Evolutionary conservation across 2,888 invertebrate species (phyloP), one percentile per base, ranked within the genome.

Genomic region (Meteorus colon): DNA sequence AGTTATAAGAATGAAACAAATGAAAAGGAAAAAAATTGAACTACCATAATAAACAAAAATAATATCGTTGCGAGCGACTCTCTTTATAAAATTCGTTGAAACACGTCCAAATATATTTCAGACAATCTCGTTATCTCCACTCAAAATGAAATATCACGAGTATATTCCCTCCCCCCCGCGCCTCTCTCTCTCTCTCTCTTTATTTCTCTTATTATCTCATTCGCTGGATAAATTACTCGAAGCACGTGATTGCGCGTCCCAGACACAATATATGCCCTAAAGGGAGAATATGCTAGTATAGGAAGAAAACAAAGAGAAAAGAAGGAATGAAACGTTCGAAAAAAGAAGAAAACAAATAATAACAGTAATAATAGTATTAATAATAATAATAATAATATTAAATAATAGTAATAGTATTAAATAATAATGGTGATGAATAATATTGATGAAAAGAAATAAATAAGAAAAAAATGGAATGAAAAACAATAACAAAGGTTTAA

Each of bases 401-500:
- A 1, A 24, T 24, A 24, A 24, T 24, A 24, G 24, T 24, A 24
- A 24, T 24, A 24, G 24, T 24, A 24, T 24, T 24, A 24, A 24
- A 24, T 24, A 24, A 24, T 24, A 24, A 24, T 24, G 24, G 24
- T 24, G 24, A 24, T 24, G 24, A 24, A 24, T 24, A 24, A 24
- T 24, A 24, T 24, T 24, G 24, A 51, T n/a, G n/a, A n/a, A n/a
- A 48, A 19, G n/a, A 24, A n/a, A 19, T 19, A 19, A 19, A 19
- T 8, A 55, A 55, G n/a, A 55, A 8, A n/a, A 51, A 55, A 8
- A 51, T 29, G 16, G 51, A 59, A 37, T 27, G 34, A 14, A 59
- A 37, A 37, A 60, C 70, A 70, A 37, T 27, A 60, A 10, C 59
- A 41, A 60, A n/a, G 27, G 48, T 31, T 31, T 31, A 55, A 34